Percentiles rank a stretch among this genome's conserved stretches.
Evolutionary conservation across 2,113 vertebrate genomes (phyloP).

Genomic region (Tupaia chinensis): DNA sequence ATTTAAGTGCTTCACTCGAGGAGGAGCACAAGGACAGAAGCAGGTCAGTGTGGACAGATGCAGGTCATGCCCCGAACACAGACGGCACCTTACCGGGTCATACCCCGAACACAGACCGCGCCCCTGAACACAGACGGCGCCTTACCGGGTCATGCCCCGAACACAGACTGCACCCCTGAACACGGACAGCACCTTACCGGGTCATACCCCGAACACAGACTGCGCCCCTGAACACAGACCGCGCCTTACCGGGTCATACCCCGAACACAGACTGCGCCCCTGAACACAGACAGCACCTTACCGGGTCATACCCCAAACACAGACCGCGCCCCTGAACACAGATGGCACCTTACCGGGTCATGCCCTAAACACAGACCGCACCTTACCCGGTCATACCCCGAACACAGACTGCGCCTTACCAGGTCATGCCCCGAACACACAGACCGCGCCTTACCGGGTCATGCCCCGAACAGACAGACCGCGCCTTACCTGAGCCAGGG

Average conservation of each 20-base stretch:
- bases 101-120: too few relatives aligned
- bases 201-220: too few relatives aligned
- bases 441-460: background rate
- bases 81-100: background rate
- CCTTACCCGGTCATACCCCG: too few relatives aligned
- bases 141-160: too few relatives aligned
- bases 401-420: too few relatives aligned
- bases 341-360: too few relatives aligned
- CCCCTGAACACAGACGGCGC: background rate
- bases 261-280: too few relatives aligned
- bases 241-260: too few relatives aligned
- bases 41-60: background rate
- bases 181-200: background rate
- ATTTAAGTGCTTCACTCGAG: constrained; percentile 42
- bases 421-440: background rate
- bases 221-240: background rate
- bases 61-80: background rate
- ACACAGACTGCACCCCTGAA: background rate
- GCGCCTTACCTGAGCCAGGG: background rate
- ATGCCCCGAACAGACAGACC: too few relatives aligned
- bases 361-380: too few relatives aligned
- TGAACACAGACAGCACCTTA: background rate
- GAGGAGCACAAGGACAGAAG: background rate
- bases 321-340: too few relatives aligned
- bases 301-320: too few relatives aligned